Conservation (phyloP, 2,113 vertebrate genomes). For the Myotis brandtii region DNA sequence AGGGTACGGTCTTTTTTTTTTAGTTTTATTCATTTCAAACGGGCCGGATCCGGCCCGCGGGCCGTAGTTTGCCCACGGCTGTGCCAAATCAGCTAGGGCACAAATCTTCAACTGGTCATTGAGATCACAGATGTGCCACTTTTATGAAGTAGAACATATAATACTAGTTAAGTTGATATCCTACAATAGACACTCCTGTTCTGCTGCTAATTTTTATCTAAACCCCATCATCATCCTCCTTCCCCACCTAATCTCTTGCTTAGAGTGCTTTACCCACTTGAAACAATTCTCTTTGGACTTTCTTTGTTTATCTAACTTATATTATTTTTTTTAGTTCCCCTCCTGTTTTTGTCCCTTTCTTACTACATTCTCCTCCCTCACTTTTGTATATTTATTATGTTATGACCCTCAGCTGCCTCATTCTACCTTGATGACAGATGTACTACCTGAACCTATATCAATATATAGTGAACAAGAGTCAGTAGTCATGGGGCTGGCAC, state of each 20-base stretch:
- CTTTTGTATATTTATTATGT: neutral
- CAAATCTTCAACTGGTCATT: neutral
- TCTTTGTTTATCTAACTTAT: neutral
- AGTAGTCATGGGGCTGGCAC: accelerated
- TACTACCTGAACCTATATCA: neutral
- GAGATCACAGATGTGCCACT: neutral
- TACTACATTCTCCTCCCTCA: neutral
- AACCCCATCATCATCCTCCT: neutral
- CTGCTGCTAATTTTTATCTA: neutral
- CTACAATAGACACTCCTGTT: neutral
- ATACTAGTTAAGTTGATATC: neutral
- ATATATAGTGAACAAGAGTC: neutral
- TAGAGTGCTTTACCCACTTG: accelerated
- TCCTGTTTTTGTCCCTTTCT: neutral
- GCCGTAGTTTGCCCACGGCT: no score
- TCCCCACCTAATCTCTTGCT: neutral
- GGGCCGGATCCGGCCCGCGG: no score
- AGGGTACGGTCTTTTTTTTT: no score
- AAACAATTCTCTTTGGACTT: neutral
- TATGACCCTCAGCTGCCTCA: accelerated
- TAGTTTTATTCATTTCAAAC: no score
- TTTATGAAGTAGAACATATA: neutral
- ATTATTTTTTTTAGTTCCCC: neutral
- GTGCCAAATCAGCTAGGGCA: neutral
- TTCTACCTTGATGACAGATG: neutral